A percentile compares a stretch with the other conserved stretches of the same genome.
Conservation (phyloP, 2,113 vertebrate species). For the Bubo bubo region DNA sequence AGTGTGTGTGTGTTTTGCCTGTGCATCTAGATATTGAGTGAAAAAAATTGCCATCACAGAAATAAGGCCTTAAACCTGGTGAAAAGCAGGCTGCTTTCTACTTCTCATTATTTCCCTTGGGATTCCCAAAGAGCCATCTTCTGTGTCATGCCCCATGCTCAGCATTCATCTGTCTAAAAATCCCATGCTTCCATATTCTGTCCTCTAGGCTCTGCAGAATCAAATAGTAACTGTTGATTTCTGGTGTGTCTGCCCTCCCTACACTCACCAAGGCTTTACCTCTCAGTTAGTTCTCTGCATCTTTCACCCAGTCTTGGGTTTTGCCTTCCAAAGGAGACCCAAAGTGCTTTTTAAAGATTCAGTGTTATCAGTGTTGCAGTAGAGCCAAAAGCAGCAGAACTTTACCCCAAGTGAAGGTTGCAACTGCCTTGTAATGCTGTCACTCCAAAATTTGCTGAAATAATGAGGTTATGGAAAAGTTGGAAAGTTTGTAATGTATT, state of each 20-base stretch:
- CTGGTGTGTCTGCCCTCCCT: not conserved
- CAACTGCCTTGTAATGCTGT: not conserved
- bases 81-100: not conserved
- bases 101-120: not conserved
- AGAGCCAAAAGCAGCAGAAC: not conserved
- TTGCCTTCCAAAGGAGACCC: not conserved
- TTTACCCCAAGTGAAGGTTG: not conserved
- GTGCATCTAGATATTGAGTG: not conserved
- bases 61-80: not conserved
- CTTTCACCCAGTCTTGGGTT: not conserved
- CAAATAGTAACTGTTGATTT: not conserved
- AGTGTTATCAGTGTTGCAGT: not conserved
- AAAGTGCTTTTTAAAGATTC: not conserved
- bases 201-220: not conserved
- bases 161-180: not conserved
- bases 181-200: not conserved
- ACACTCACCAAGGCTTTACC: not conserved
- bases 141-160: not conserved
- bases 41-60: not conserved
- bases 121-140: not conserved
- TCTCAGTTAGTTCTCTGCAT: not conserved
- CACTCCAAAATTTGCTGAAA: not conserved
- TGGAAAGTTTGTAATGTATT: not conserved
- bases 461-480: not conserved
- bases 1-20: not conserved